A percentile compares a stretch with the other conserved stretches of the same genome.
Conservation (phyloP, 2,888 invertebrate species). For the Drosophila histrio region DNA sequence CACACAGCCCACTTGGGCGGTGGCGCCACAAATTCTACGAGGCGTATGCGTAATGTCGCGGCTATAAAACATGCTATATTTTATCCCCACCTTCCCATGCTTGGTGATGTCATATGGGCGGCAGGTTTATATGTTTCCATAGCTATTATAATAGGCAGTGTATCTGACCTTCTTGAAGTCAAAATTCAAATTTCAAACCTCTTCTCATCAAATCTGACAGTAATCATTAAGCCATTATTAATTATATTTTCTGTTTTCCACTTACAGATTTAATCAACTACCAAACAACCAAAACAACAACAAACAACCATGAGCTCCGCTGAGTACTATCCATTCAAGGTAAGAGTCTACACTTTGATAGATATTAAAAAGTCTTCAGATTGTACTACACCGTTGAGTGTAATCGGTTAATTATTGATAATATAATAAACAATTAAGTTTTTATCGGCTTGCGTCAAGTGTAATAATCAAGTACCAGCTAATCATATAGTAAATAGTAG, state of each 20-base stretch:
- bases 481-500: neutral
- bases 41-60: constrained; percentile 52
- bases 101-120: constrained; percentile 60
- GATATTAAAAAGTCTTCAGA: constrained; percentile 1
- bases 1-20: neutral
- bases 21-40: constrained; percentile 55
- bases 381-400: constrained; percentile 2
- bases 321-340: constrained; percentile 95
- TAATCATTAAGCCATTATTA: constrained; percentile 34
- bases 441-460: constrained; percentile 28
- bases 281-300: constrained; percentile 84
- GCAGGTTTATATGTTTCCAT: constrained; percentile 31
- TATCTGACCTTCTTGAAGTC: constrained; percentile 39
- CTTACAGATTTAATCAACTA: constrained; percentile 60
- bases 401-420: constrained; percentile 28
- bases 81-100: neutral
- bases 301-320: constrained; percentile 88
- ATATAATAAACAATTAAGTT: constrained; percentile 19
- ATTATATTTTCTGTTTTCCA: constrained; percentile 37
- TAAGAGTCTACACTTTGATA: constrained; percentile 83
- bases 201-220: constrained; percentile 3
- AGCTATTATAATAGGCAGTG: constrained; percentile 6
- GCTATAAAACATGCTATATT: constrained; percentile 40
- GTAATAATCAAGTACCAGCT: constrained; percentile 1
- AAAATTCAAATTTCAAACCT: constrained; percentile 12